These are phyloP conservation scores for Bombylius discolor DNA, from an alignment of 2,888 invertebrate genomes.

Conservation along the genomic window DNA sequence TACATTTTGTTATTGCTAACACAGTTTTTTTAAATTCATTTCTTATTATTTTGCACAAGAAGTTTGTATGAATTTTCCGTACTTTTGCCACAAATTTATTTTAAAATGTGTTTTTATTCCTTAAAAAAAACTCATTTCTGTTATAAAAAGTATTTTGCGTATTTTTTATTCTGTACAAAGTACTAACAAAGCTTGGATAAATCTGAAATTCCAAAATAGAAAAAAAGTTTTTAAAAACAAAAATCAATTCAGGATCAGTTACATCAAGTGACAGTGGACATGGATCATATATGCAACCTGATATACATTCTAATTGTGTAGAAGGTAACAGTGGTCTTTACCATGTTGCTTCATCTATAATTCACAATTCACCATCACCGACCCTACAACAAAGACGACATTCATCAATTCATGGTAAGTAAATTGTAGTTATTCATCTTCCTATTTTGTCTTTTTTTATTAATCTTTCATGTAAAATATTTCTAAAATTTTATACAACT, in stretches of 20 bases:
- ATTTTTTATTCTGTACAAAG: too few species aligned
- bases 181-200: not conserved
- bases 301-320: slow-evolving; percentile 20
- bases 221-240: slow-evolving; percentile 5
- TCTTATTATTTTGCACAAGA: too few species aligned
- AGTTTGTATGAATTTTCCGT: too few species aligned
- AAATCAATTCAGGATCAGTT: slow-evolving; percentile 52
- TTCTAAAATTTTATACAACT: too few species aligned
- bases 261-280: slow-evolving; percentile 87
- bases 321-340: slow-evolving; percentile 20
- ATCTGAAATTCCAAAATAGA: slow-evolving; percentile 1
- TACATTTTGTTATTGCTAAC: too few species aligned
- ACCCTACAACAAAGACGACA: slow-evolving; percentile 37
- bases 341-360: slow-evolving; percentile 22
- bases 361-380: slow-evolving; percentile 36
- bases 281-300: slow-evolving; percentile 56
- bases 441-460: not conserved
- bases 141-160: too few species aligned
- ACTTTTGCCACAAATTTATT: too few species aligned
- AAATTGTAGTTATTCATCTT: slow-evolving; percentile 2
- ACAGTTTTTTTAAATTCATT: too few species aligned
- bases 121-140: too few species aligned
- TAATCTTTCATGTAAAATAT: too few species aligned
- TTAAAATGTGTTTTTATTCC: too few species aligned
- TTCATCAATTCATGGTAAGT: slow-evolving; percentile 42